Evolutionary conservation across 2,888 invertebrate genomes (phyloP), one percentile per base, ranked within the genome.

Genomic region (Apamea crenata): DNA sequence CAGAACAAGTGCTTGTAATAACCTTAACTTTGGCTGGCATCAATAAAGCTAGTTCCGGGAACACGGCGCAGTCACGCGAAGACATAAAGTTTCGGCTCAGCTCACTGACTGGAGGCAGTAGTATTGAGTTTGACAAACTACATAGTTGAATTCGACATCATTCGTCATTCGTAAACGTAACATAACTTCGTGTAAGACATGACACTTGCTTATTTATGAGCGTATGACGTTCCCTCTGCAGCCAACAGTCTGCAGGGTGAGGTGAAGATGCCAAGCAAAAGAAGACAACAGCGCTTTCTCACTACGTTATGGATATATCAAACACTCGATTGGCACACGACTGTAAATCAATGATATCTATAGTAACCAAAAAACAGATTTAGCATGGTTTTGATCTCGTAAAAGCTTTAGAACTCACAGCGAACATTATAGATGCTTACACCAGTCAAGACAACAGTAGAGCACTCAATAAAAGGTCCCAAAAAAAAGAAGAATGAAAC

Each of bases 1-100:
- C 70, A 56, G 53, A 63, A 63, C 66, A 73, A 78, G 74, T 44
- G 40, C 32, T 66, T 36, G 40, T 56, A 74, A 77, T 86, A 85
- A 85, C 77, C 84, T 74, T 80, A 85, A 85, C 79, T 79, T 85
- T 63, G 78, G 70, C 63, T 29, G 44, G 36, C 68, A 73, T 86
- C 79, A 83, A 87, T 88, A 88, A 83, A 86, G 32, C 61, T 71
- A 36, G 44, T 77, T 70, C 44, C 72, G 84, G 69, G 72, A 85
- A 74, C 61, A 82, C 5, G 69, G 5, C 53, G 16, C 8, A 59
- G 80, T 77, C 88, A 86, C 84, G 88, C 88, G 16, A 88, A 74
- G 14, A 66, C 74, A 67, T 84, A 74, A 81, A 87, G n/a, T 87
- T 74, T 40, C 32, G 47, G 67, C 63, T 70, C 5, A 73, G 61